Percentiles rank a stretch among this genome's conserved stretches.
Conservation (phyloP, 2,888 invertebrate species). For the Conomelus anceps region DNA sequence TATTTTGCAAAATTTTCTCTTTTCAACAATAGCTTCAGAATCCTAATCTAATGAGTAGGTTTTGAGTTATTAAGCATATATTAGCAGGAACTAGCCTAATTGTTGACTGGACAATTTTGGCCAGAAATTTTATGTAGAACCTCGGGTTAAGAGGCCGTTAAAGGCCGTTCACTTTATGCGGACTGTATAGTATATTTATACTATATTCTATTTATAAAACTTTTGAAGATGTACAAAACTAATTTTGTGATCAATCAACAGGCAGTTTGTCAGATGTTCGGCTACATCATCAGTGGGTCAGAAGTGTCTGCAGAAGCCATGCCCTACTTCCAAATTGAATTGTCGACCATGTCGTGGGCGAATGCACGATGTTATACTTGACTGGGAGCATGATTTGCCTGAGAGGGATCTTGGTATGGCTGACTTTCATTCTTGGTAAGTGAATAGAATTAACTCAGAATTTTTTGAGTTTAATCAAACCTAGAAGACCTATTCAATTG, state of each 20-base stretch:
- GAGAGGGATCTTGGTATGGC: constrained; percentile 76
- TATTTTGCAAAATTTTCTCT: too few species aligned
- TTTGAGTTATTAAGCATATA: too few species aligned
- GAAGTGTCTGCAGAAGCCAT: constrained; percentile 58
- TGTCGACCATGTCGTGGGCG: constrained; percentile 79
- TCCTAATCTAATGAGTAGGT: too few species aligned
- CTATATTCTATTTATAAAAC: too few species aligned
- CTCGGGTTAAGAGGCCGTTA: too few species aligned
- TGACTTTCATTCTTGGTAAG: constrained; percentile 76
- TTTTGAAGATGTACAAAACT: neutral
- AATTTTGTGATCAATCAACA: constrained; percentile 39
- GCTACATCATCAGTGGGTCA: constrained; percentile 75
- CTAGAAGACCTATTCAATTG: too few species aligned
- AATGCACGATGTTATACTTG: constrained; percentile 84
- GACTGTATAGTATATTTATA: too few species aligned
- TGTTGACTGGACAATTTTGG: too few species aligned
- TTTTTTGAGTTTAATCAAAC: neutral
- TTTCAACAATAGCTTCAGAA: too few species aligned
- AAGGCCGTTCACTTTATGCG: too few species aligned
- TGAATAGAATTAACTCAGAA: neutral
- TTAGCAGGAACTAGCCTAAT: too few species aligned
- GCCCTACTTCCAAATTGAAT: constrained; percentile 54
- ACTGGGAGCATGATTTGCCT: constrained; percentile 95
- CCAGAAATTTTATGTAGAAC: too few species aligned
- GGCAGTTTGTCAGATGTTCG: constrained; percentile 69